Evolutionary conservation across 2,113 vertebrate species (phyloP), one percentile per base, ranked within the genome.

Genomic region (Platichthys stellatus): DNA sequence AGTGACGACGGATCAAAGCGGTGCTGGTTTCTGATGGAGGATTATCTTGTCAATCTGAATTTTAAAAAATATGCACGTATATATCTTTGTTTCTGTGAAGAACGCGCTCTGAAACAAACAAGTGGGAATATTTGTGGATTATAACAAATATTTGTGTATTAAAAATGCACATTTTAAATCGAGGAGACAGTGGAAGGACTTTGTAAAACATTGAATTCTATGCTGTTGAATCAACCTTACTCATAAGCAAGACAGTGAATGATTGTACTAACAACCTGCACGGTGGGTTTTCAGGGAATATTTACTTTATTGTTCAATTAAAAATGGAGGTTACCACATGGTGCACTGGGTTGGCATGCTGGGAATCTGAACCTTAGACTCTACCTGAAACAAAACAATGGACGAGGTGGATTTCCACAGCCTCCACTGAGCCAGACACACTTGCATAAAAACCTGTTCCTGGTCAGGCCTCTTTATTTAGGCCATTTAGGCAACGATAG

Each of bases 1-100:
- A 51, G 70, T 26, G 70, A 63, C 20, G 54, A 74, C 51, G 67
- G 60, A 74, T 59, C 23, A 20, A 60, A 18, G 54, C 38, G 35
- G 43, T 17, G 15, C 13, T 61, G 3, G 1, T 60, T 60, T 60
- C 24, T 23, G 38, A 60, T 62, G 0, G 47, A 47, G 38, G 58
- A 71, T 56, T 5, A 35, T 3, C 9, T 31, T 20, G 56, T 58
- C 54, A 23, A 3, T 67, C 17, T 40, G 23, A 35, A 53, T 63
- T n/a, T 57, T n/a, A 6, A 2, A 15, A 67, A 15, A 14, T 8
- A 31, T 7, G 1, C 31, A 31, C 31, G 5, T n/a, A 9, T 54
- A 17, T 54, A 17, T 54, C 8, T 62, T 26, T 54, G 21, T 26
- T 49, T 61, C 31, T 45, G 2, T n/a, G 11, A 62, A 23, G 26